Evolutionary conservation across 2,797 vertebrate genomes (phyloP).

Genomic region (Coluber constrictor): DNA sequence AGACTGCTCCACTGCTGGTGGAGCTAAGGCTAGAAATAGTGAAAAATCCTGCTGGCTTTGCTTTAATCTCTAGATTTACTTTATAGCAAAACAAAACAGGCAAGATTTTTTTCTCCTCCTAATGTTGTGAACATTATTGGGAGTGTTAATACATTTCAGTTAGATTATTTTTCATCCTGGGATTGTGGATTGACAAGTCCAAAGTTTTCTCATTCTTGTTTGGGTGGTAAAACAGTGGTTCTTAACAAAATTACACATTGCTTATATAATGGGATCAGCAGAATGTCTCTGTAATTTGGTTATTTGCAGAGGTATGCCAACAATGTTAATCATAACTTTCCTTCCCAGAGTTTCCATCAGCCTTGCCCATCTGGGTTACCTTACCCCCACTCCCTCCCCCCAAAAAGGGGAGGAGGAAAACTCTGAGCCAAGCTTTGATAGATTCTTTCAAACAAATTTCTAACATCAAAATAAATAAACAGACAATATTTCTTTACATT

Average conservation of each 20-base stretch:
- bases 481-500: not conserved
- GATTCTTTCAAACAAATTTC: not conserved
- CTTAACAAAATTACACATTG: not conserved
- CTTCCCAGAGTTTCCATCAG: not conserved
- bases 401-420: not conserved
- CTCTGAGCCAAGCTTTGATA: not conserved
- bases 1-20: too few relatives aligned
- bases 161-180: not conserved
- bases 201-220: not conserved
- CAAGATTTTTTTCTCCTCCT: too few relatives aligned
- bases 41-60: too few relatives aligned
- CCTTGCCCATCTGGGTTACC: not conserved
- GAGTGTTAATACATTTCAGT: not conserved
- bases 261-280: not conserved
- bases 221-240: not conserved
- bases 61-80: too few relatives aligned
- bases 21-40: too few relatives aligned
- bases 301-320: not conserved
- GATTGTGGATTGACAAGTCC: not conserved
- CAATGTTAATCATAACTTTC: not conserved
- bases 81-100: too few relatives aligned
- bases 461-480: not conserved
- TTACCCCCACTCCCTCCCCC: too few relatives aligned
- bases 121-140: not conserved
- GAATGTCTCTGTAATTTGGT: not conserved